These are phyloP conservation scores for Littorina saxatilis DNA, from an alignment of 1,140 invertebrate species.

Conservation along the genomic window DNA sequence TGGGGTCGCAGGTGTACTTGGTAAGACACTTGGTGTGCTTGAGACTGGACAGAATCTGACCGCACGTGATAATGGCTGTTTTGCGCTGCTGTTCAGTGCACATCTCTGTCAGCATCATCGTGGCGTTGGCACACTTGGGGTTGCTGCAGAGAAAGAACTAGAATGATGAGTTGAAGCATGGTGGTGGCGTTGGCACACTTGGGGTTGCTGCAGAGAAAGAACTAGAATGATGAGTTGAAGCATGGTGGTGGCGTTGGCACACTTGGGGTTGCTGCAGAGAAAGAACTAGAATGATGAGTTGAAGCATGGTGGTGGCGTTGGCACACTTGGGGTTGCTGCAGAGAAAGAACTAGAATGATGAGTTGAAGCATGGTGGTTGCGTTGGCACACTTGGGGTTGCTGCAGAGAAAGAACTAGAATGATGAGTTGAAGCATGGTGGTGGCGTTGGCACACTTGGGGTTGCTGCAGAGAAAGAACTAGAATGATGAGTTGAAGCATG, in stretches of 20 bases:
- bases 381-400: conserved; percentile 3
- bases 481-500: background rate
- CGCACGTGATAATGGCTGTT: background rate
- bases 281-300: too few species aligned
- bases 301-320: background rate
- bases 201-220: background rate
- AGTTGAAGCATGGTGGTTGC: too few species aligned
- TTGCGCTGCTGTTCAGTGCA: background rate
- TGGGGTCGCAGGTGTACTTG: background rate
- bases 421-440: background rate
- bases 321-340: background rate
- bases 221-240: background rate
- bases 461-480: background rate
- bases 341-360: too few species aligned
- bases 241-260: background rate
- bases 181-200: conserved; percentile 19
- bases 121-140: conserved; percentile 1
- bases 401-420: background rate
- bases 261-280: background rate
- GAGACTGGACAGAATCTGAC: conserved; percentile 2
- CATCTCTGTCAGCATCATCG: background rate
- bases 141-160: background rate
- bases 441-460: conserved; percentile 15
- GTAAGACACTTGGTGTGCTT: background rate
- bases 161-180: too few species aligned